Percentiles rank a stretch among this genome's conserved stretches.
phyloP scores from a whole-genome alignment of 2,113 vertebrate species.

The Oreochromis spilurus region DNA sequence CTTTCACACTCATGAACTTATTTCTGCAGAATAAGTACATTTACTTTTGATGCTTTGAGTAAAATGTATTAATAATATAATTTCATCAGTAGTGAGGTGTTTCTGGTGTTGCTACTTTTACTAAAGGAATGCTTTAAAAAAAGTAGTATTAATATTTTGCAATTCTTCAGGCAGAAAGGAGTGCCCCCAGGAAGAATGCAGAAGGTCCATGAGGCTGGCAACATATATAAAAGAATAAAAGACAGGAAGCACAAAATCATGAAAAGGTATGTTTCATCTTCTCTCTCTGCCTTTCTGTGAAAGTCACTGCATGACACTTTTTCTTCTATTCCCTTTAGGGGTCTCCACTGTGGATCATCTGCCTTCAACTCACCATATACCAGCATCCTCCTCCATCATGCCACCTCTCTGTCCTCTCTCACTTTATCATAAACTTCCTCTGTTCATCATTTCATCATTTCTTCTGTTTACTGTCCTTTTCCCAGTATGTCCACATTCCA shows the following conservation, averaged over 20 bases:
- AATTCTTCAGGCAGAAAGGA: background rate
- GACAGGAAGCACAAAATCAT: background rate
- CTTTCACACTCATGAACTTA: background rate
- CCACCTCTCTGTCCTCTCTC: background rate
- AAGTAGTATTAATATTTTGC: background rate
- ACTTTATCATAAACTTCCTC: background rate
- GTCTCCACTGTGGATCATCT: background rate
- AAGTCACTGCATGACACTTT: background rate
- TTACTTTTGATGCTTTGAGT: background rate
- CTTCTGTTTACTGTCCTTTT: background rate
- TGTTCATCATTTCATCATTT: background rate
- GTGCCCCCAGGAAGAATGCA: background rate
- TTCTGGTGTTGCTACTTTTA: background rate
- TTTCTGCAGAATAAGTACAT: background rate
- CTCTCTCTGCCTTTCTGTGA: background rate
- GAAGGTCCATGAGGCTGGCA: rapidly evolving
- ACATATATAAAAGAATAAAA: background rate
- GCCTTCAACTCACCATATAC: background rate
- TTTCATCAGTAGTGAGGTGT: background rate
- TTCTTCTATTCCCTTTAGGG: background rate
- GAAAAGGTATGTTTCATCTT: background rate
- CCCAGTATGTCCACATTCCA: background rate
- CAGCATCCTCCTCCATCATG: background rate
- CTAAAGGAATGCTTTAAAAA: background rate
- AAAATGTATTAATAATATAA: background rate